Conservation (phyloP, 2,888 invertebrate genomes). For the Drosophila vallismaia region DNA sequence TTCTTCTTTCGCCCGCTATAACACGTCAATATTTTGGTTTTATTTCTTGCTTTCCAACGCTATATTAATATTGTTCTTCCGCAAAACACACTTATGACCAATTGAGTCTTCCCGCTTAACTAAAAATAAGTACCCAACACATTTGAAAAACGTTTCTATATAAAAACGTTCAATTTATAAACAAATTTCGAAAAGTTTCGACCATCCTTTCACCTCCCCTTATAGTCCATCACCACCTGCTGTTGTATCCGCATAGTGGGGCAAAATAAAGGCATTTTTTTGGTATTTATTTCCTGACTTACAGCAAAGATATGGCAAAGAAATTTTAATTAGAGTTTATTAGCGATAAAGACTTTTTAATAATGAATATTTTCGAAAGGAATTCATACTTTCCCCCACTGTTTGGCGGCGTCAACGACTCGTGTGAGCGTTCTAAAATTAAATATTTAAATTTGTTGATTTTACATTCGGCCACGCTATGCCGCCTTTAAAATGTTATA, state of each 20-base stretch:
- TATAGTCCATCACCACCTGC: slow-evolving; percentile 63
- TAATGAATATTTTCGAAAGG: too few relatives aligned
- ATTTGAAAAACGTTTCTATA: slow-evolving; percentile 22
- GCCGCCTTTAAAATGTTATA: slow-evolving; percentile 48
- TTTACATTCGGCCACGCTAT: slow-evolving; percentile 53
- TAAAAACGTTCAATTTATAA: slow-evolving; percentile 62
- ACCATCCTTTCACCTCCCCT: slow-evolving; percentile 46
- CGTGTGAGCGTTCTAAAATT: slow-evolving; percentile 63
- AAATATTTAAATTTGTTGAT: slow-evolving; percentile 72
- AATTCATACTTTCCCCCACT: slow-evolving; percentile 31
- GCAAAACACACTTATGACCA: slow-evolving; percentile 36
- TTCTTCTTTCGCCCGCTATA: slow-evolving; percentile 6
- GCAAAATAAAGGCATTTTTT: background rate
- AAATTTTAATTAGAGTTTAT: too few relatives aligned
- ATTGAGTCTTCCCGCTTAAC: slow-evolving; percentile 31
- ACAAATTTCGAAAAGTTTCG: slow-evolving; percentile 57
- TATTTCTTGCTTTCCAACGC: slow-evolving; percentile 9
- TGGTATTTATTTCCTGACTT: too few relatives aligned
- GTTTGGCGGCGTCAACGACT: slow-evolving; percentile 66
- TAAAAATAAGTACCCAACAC: slow-evolving; percentile 45
- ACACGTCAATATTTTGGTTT: background rate
- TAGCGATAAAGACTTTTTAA: too few relatives aligned
- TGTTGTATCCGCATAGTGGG: slow-evolving; percentile 22
- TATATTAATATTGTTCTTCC: slow-evolving; percentile 47
- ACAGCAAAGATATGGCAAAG: too few relatives aligned